Base-by-base conservation (phyloP, 2,113 vertebrate species). In the Hemibagrus wyckioides region DNA sequence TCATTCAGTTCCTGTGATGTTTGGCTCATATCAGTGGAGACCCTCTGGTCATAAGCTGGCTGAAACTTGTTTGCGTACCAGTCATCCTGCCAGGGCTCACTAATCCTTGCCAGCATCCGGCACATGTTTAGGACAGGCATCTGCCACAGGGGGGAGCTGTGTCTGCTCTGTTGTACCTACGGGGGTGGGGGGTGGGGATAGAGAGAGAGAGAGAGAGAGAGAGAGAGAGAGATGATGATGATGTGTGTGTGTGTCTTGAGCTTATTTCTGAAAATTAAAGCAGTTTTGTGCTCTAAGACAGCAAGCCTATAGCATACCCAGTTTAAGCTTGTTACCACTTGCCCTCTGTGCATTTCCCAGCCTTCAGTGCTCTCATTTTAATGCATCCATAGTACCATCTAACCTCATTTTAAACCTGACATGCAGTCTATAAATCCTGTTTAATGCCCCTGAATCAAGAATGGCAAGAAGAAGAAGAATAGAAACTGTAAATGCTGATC, bases 61-160 rank as follows among this genome's bases (percentile, higher is more conserved):
- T 94, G 95, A 0, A 88, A 75, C 90, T 92, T 92, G 83, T 92
- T 93, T 0, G 61, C 65, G 79, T 87, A 91, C 92, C 92, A 92
- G 15, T 56, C 75, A 52, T 92, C 90, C 88, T 91, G 92, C 83
- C 56, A 75, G 4, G 80, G 44, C 48, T 82, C 75, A 54, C 94
- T 94, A 86, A 96, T 80, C 87, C 94, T 93, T 85, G 93, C 95
- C 88, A 97, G 65, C 90, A 97, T 89, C 89, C 93, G 94, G 92
- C 98, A 99, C 86, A 97, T 93, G 91, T 96, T 96, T 90, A 96
- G 91, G 86, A 99, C 93, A n/a, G 96, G 96, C 92, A 96, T 90
- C 54, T 96, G 97, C 97, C 97, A 97, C 92, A 96, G 95, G 89
- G 97, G 94, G 94, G 94, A 91, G 88, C 93, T 96, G 93, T 95